These are phyloP conservation scores for Chloromyia formosa DNA, from an alignment of 2,888 invertebrate genomes.

Conservation along the genomic window DNA sequence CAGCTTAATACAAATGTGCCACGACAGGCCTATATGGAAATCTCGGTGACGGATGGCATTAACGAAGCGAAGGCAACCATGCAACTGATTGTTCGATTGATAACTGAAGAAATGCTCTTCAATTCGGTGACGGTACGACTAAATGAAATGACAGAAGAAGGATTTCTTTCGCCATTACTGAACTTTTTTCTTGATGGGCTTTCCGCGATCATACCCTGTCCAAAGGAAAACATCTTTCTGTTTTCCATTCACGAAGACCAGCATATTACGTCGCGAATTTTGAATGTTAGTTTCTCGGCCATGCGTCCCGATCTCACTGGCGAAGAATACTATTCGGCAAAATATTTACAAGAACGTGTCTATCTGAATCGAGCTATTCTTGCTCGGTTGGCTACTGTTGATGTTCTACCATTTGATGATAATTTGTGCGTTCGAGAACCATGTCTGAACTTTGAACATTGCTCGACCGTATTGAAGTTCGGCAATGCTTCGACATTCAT, in stretches of 20 bases:
- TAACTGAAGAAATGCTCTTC: slow-evolving; percentile 93
- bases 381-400: slow-evolving; percentile 86
- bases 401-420: slow-evolving; percentile 95
- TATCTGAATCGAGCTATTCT: slow-evolving; percentile 90
- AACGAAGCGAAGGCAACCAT: slow-evolving; percentile 94
- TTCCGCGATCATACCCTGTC: slow-evolving; percentile 91
- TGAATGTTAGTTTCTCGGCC: slow-evolving; percentile 95
- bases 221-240: slow-evolving; percentile 89
- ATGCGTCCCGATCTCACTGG: slow-evolving; percentile 80
- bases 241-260: slow-evolving; percentile 94
- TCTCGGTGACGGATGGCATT: slow-evolving; percentile 91
- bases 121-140: slow-evolving; percentile 93
- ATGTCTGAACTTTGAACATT: slow-evolving; percentile 93
- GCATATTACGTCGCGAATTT: slow-evolving; percentile 84
- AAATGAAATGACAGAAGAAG: slow-evolving; percentile 92
- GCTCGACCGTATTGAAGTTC: slow-evolving; percentile 89
- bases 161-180: slow-evolving; percentile 87
- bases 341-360: slow-evolving; percentile 91
- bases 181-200: slow-evolving; percentile 89
- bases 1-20: slow-evolving; percentile 96
- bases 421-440: slow-evolving; percentile 95
- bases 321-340: slow-evolving; percentile 84
- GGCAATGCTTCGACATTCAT: slow-evolving; percentile 93
- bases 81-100: slow-evolving; percentile 87
- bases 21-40: slow-evolving; percentile 91